Evolutionary conservation across 2,113 vertebrate species (phyloP).

Genomic region (Psilopogon haemacephalus): DNA sequence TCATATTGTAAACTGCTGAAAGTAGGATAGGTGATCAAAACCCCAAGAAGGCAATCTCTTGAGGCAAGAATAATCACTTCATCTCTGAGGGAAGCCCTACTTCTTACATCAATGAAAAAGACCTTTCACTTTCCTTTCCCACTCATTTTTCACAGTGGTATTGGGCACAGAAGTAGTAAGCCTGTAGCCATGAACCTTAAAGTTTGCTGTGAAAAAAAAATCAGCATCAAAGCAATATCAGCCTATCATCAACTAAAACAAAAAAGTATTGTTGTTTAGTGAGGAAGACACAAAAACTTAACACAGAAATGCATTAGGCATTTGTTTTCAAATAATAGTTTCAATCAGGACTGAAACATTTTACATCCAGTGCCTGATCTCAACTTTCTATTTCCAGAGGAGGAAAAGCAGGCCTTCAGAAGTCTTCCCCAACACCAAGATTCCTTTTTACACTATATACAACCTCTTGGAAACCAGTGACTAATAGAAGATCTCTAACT

Average conservation of each 20-base stretch:
- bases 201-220: not conserved
- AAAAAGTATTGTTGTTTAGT: not conserved
- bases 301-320: not conserved
- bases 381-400: not conserved
- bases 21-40: not conserved
- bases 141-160: not conserved
- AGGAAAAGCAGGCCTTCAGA: not conserved
- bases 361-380: not conserved
- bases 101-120: not conserved
- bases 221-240: not conserved
- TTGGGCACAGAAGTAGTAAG: not conserved
- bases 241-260: not conserved
- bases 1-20: not conserved
- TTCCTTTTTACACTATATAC: not conserved
- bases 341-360: not conserved
- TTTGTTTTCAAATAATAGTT: not conserved
- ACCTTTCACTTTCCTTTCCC: not conserved
- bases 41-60: not conserved
- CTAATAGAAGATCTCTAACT: not conserved
- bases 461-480: not conserved
- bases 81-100: not conserved
- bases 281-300: not conserved
- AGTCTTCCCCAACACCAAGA: not conserved
- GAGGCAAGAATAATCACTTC: not conserved
- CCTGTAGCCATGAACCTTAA: fast-evolving